Evolutionary conservation across 2,113 vertebrate genomes (phyloP).

Genomic region (Elanus axillaris): DNA sequence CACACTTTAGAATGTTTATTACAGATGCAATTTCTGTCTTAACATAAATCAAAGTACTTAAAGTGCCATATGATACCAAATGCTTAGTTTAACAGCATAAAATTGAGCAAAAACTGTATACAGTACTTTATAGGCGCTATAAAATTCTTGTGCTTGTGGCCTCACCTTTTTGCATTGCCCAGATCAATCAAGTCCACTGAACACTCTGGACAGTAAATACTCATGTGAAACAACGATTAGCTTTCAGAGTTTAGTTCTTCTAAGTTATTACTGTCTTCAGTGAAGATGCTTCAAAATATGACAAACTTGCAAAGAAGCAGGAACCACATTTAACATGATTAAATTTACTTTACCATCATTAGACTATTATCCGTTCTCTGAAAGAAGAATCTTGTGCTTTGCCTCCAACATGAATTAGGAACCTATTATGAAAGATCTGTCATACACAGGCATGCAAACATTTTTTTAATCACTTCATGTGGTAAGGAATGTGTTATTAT

Average conservation of each 20-base stretch:
- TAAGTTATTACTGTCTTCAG: not conserved
- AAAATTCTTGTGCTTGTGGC: constrained; percentile 55
- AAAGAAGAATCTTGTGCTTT: not conserved
- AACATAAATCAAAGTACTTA: constrained; percentile 68
- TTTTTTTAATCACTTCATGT: not conserved
- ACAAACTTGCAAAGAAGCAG: not conserved
- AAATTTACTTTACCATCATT: not conserved
- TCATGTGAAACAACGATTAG: constrained; percentile 11
- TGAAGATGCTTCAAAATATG: not conserved
- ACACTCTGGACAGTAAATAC: constrained; percentile 3
- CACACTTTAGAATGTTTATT: constrained; percentile 60
- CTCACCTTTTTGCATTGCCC: constrained; percentile 42
- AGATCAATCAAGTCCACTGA: constrained; percentile 44
- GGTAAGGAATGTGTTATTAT: not conserved
- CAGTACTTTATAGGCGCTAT: constrained; percentile 63
- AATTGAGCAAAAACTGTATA: constrained; percentile 54
- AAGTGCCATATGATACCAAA: constrained; percentile 71
- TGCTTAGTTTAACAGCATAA: constrained; percentile 62
- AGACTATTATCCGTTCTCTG: not conserved
- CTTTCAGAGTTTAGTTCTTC: constrained; percentile 4
- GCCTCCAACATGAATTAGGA: not conserved
- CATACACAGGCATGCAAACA: not conserved
- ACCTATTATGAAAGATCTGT: not conserved
- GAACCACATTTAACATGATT: not conserved
- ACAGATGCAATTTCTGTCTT: constrained; percentile 61